phyloP scores from a whole-genome alignment of 2,113 vertebrate species.

The Oryzias woworae region DNA sequence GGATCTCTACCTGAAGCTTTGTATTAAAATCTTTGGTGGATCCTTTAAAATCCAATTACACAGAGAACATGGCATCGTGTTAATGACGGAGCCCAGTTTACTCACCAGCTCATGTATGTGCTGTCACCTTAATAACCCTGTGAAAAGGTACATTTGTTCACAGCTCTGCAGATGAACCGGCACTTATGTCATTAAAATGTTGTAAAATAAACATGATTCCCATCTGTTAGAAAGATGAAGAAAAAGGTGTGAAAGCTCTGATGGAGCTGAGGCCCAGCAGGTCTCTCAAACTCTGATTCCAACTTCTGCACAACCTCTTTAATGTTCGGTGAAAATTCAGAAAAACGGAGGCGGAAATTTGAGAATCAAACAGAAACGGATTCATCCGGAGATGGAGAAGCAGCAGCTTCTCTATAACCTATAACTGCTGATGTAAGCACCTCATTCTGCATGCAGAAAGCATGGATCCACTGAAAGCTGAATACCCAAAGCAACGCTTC shows the following conservation, averaged over 20 bases:
- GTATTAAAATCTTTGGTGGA: slow-evolving; percentile 56
- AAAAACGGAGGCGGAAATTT: too few species aligned
- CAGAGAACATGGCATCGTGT: slow-evolving; percentile 27
- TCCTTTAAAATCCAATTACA: slow-evolving; percentile 68
- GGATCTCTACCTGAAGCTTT: slow-evolving; percentile 35
- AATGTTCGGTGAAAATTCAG: too few species aligned
- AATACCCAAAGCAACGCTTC: slow-evolving; percentile 25
- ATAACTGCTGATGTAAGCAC: slow-evolving; percentile 55
- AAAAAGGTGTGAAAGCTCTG: too few species aligned
- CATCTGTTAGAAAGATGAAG: slow-evolving; percentile 9
- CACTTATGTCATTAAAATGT: neutral
- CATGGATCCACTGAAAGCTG: slow-evolving; percentile 55
- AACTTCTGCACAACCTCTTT: too few species aligned
- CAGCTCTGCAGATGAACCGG: neutral
- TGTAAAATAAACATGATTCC: slow-evolving; percentile 13
- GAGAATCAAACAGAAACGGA: slow-evolving; percentile 7
- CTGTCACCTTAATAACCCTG: neutral
- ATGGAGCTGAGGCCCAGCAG: too few species aligned
- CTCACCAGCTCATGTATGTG: slow-evolving; percentile 30
- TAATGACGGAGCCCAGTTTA: slow-evolving; percentile 6
- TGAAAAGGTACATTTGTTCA: neutral
- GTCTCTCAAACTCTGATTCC: too few species aligned
- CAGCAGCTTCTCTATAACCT: slow-evolving; percentile 47
- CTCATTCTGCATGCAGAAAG: slow-evolving; percentile 50
- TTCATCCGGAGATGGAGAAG: slow-evolving; percentile 22